Percentiles rank a stretch among this genome's conserved stretches.
phyloP scores from a whole-genome alignment of 2,113 vertebrate genomes.

The Trematomus loennbergii region DNA sequence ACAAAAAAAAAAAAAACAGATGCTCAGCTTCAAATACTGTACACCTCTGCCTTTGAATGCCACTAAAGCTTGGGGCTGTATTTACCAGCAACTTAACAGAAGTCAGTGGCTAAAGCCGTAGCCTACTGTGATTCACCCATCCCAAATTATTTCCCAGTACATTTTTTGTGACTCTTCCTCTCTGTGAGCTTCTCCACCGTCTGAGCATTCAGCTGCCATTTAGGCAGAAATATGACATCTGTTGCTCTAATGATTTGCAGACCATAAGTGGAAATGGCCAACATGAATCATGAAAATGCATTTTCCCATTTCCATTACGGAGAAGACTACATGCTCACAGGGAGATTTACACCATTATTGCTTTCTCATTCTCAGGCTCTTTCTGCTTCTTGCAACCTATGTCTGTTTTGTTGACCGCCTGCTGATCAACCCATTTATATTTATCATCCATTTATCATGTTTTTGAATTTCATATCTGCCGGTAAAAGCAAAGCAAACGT shows the following conservation, averaged over 20 bases:
- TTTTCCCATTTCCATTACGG: constrained; percentile 77
- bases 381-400: constrained; percentile 10
- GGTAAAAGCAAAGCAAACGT: constrained; percentile 20
- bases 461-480: constrained; percentile 25
- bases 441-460: constrained; percentile 22
- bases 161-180: constrained; percentile 36
- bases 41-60: constrained; percentile 35
- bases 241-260: constrained; percentile 78
- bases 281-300: constrained; percentile 81
- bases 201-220: constrained; percentile 64
- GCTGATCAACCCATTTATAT: constrained; percentile 31
- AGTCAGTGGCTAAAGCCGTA: constrained; percentile 38
- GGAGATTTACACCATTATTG: constrained; percentile 75
- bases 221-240: constrained; percentile 77
- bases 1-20: constrained; percentile 40
- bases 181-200: constrained; percentile 4
- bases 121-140: constrained; percentile 41
- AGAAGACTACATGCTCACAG: constrained; percentile 66
- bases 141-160: constrained; percentile 23
- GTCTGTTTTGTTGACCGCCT: no score
- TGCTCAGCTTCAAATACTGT: constrained; percentile 24
- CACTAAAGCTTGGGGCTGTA: constrained; percentile 27
- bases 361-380: constrained; percentile 51
- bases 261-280: constrained; percentile 75
- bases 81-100: constrained; percentile 39